phyloP scores from a whole-genome alignment of 2,888 invertebrate species.

The Dasysyrphus albostriatus region DNA sequence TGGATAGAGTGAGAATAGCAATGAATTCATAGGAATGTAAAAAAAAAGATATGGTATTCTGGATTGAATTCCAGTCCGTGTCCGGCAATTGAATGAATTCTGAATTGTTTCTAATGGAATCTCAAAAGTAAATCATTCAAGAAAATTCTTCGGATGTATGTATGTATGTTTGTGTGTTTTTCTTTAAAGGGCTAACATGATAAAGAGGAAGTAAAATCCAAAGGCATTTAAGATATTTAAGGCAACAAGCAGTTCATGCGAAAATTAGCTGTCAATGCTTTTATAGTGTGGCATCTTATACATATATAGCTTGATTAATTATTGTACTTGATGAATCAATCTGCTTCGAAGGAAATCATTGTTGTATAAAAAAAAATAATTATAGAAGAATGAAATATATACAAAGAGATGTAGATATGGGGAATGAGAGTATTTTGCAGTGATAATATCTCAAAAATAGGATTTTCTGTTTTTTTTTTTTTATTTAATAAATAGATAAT shows the following conservation, averaged over 20 bases:
- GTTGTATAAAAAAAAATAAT: no score
- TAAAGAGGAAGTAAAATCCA: background rate
- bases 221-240: background rate
- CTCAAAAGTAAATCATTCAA: background rate
- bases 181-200: background rate
- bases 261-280: slow-evolving; percentile 21
- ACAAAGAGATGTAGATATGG: no score
- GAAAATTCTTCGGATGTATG: background rate
- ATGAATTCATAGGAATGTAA: slow-evolving; percentile 16
- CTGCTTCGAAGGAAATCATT: no score
- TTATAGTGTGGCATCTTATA: background rate
- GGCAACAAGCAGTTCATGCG: slow-evolving; percentile 15
- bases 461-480: no score
- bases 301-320: background rate
- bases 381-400: no score
- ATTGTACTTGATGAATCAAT: background rate
- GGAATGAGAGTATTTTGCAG: no score
- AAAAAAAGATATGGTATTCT: background rate
- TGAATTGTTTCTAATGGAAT: background rate
- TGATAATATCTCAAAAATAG: no score
- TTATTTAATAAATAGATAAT: no score
- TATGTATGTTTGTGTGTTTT: background rate
- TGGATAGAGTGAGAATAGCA: background rate
- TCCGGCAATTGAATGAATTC: background rate
- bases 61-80: slow-evolving; percentile 11